Base-by-base conservation (phyloP, 2,888 invertebrate genomes). In the Clanis bilineata region DNA sequence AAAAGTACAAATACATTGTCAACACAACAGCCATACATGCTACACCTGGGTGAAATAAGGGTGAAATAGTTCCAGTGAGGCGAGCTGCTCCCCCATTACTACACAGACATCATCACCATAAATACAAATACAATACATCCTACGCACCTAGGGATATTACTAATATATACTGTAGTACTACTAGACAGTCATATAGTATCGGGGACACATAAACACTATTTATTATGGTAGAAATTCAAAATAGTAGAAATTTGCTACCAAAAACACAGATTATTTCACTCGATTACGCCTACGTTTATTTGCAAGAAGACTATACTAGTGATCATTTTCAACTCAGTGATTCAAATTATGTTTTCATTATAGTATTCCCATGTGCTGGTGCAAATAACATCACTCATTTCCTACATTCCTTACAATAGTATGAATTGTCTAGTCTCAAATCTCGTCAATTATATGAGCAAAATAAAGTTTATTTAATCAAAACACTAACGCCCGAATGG, bases 1-100 rank as follows among this genome's bases (percentile, higher is more conserved):
- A 62, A 66, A 64, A 65, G 21, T 73, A 71, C 67, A 67, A 64
- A 71, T 66, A 72, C 63, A 66, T 67, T 63, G 63, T 61, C 62
- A 54, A 72, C 59, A 64, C 61, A 72, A 63, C 63, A 64, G 7
- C 38, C 43, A 62, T 18, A 57, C 62, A 65, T 56, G 64, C 60
- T 61, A 64, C 58, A 57, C n/a, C n/a, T n/a, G n/a, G n/a, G n/a
- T n/a, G n/a, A n/a, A n/a, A n/a, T n/a, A n/a, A n/a, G n/a, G n/a
- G n/a, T n/a, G n/a, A n/a, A n/a, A n/a, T n/a, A n/a, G n/a, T n/a
- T n/a, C n/a, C n/a, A n/a, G n/a, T n/a, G n/a, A n/a, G n/a, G n/a
- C n/a, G n/a, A n/a, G n/a, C n/a, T n/a, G n/a, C n/a, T n/a, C n/a
- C n/a, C n/a, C n/a, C n/a, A n/a, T n/a, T n/a, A n/a, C n/a, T n/a